These are phyloP conservation scores for Melinaea marsaeus DNA, from an alignment of 2,888 invertebrate genomes.

Conservation along the genomic window DNA sequence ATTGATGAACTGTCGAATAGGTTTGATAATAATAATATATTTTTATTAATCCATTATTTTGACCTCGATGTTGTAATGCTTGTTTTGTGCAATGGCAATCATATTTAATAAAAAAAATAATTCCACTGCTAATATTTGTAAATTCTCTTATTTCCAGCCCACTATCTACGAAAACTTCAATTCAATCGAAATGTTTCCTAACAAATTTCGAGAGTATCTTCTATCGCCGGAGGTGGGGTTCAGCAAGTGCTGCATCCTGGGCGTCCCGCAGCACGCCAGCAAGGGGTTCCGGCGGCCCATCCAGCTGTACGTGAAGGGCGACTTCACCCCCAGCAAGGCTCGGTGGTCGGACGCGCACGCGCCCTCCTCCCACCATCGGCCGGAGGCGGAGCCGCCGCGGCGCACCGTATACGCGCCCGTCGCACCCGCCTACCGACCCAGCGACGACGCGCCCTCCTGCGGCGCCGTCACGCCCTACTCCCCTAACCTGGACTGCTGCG, in stretches of 20 bases:
- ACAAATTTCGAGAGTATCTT: slow-evolving; percentile 95
- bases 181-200: slow-evolving; percentile 91
- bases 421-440: slow-evolving; percentile 67
- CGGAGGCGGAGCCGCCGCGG: slow-evolving; percentile 77
- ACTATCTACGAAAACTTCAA: slow-evolving; percentile 91
- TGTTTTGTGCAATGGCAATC: too few relatives aligned
- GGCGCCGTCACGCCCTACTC: slow-evolving; percentile 75
- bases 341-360: slow-evolving; percentile 81
- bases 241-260: slow-evolving; percentile 91
- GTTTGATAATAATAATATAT: too few relatives aligned
- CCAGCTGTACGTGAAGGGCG: slow-evolving; percentile 81
- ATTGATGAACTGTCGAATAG: too few relatives aligned
- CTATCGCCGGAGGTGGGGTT: slow-evolving; percentile 94
- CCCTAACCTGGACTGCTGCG: slow-evolving; percentile 65
- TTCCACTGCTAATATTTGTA: too few relatives aligned
- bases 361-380: slow-evolving; percentile 79
- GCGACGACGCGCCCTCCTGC: slow-evolving; percentile 74
- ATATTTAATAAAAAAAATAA: too few relatives aligned
- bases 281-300: slow-evolving; percentile 94
- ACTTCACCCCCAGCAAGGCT: slow-evolving; percentile 80
- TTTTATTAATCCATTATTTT: too few relatives aligned
- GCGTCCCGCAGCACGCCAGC: slow-evolving; percentile 87
- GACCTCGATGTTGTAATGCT: too few relatives aligned
- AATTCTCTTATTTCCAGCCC: slow-evolving; percentile 77
- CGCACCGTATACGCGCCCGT: slow-evolving; percentile 73